Conservation (phyloP, 2,113 vertebrate species). For the Polypterus senegalus region DNA sequence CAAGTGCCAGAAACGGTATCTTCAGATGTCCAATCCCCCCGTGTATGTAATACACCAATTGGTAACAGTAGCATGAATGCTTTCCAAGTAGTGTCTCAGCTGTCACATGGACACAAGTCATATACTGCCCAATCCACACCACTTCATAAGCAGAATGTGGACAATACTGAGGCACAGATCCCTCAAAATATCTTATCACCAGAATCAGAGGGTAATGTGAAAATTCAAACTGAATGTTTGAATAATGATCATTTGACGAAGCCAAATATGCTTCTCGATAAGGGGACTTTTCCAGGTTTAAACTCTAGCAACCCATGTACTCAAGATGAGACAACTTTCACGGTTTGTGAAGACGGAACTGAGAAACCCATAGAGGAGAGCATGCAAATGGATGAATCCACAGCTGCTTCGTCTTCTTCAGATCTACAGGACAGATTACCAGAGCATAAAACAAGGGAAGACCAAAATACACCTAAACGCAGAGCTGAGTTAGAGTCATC, state of each 20-base stretch:
- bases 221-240: slow-evolving; percentile 33
- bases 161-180: slow-evolving; percentile 34
- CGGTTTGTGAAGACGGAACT: slow-evolving; percentile 30
- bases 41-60: slow-evolving; percentile 47
- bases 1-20: slow-evolving; percentile 50
- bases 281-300: slow-evolving; percentile 40
- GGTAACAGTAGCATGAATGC: slow-evolving; percentile 44
- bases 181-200: slow-evolving; percentile 43
- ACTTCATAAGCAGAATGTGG: neutral
- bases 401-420: neutral
- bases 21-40: slow-evolving; percentile 42
- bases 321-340: neutral
- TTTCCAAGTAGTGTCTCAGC: slow-evolving; percentile 40
- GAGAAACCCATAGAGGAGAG: slow-evolving; percentile 37
- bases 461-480: slow-evolving; percentile 22
- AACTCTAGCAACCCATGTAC: no score
- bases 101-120: slow-evolving; percentile 39
- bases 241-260: no score
- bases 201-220: slow-evolving; percentile 44
- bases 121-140: slow-evolving; percentile 33
- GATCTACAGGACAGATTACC: no score
- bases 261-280: slow-evolving; percentile 10
- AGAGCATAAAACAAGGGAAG: neutral
- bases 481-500: slow-evolving; percentile 15
- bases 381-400: slow-evolving; percentile 34